Base-by-base conservation (phyloP, 2,888 invertebrate genomes). In the Lacanobia wlatinum region DNA sequence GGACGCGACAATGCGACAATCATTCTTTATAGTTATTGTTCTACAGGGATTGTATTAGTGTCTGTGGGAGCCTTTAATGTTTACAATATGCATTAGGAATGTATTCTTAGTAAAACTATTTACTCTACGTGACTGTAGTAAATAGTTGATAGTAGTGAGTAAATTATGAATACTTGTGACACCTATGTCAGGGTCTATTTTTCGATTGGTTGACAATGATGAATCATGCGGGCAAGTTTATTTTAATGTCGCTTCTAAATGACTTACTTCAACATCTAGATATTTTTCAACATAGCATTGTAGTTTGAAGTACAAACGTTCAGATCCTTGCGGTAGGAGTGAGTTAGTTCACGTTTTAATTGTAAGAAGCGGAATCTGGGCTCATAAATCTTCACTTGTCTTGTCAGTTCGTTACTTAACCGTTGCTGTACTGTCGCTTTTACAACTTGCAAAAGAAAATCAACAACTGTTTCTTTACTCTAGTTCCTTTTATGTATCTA, bases 41-140 rank as follows among this genome's bases (percentile, higher is more conserved):
- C 10, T 40, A 40, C 40, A 40, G 40, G 10, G 9, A 40, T 40
- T 40, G 40, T 40, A 40, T 12, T 40, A 40, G 40, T 40, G 40
- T 23, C 55, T 34, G 16, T 4, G 18, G 4, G 7, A 40, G 38
- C 1, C 18, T 34, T 34, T 56, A 43, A 28, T 28, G 62, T 72
- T 60, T 63, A 69, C 70, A 40, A 55, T 56, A 62, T 58, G 52
- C 63, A 56, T 18, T 67, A 56, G 55, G 40, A 58, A 61, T 23
- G 9, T 63, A 52, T 82, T 68, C 28, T 59, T 46, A 55, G 46
- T 14, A 23, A 70, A 70, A 67, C 61, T 79, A 43, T 82, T 83
- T 83, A 73, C 80, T 79, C 66, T 55, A 68, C 28, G 40, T 23
- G 43, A 43, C 43, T 43, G 52, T 68, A 65, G 68, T 68, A 55